Evolutionary conservation across 2,888 invertebrate species (phyloP).

Genomic region (Agrotis exclamationis): DNA sequence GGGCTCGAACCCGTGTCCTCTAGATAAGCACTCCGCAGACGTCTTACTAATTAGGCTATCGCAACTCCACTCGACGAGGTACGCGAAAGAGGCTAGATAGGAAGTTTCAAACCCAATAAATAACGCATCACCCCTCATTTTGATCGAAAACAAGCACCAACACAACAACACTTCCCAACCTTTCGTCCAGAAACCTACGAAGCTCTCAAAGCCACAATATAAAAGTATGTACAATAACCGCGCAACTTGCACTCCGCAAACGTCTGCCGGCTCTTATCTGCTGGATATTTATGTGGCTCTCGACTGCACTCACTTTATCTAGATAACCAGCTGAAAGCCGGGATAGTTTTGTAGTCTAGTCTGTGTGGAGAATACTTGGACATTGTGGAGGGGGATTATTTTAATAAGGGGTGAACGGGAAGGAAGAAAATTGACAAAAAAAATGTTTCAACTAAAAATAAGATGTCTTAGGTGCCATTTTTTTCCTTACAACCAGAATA

Average conservation of each 20-base stretch:
- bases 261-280: conserved; percentile 46
- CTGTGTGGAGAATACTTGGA: not conserved
- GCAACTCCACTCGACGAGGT: too few species aligned
- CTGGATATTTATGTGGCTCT: conserved; percentile 57
- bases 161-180: not conserved
- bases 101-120: not conserved
- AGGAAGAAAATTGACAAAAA: too few species aligned
- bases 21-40: too few species aligned
- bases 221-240: conserved; percentile 34
- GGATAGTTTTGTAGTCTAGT: conserved; percentile 30
- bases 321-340: conserved; percentile 40
- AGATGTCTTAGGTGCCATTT: too few species aligned
- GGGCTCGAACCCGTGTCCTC: too few species aligned
- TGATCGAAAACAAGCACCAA: conserved; percentile 1
- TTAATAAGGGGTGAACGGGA: not conserved
- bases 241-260: conserved; percentile 30
- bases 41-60: too few species aligned
- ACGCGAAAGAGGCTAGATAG: too few species aligned
- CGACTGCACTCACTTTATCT: conserved; percentile 44
- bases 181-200: not conserved
- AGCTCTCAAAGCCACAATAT: conserved; percentile 15
- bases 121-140: not conserved
- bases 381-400: not conserved
- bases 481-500: too few species aligned
- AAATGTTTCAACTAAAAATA: too few species aligned